These are phyloP conservation scores for Paradoxurus hermaphroditus DNA, from an alignment of 2,113 vertebrate species.

Conservation along the genomic window DNA sequence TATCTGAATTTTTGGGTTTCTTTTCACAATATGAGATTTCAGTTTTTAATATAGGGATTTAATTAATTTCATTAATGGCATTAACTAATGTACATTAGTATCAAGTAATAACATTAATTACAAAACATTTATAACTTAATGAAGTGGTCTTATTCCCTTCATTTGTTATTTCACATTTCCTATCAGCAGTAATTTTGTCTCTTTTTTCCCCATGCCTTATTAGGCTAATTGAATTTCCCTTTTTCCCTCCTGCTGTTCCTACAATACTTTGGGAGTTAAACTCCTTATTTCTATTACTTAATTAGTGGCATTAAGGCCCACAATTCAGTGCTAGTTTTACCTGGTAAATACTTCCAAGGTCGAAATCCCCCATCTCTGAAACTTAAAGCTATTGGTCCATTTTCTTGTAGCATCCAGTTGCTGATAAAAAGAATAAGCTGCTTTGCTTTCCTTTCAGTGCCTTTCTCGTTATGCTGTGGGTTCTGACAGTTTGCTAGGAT, in stretches of 20 bases:
- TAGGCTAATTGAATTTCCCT: background rate
- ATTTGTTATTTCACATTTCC: background rate
- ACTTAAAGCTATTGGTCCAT: background rate
- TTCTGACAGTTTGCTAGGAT: background rate
- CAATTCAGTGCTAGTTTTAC: background rate
- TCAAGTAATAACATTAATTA: background rate
- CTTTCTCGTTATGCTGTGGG: background rate
- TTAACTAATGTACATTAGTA: background rate
- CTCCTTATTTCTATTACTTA: background rate
- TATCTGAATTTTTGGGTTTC: background rate
- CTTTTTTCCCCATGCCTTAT: background rate
- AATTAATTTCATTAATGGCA: background rate
- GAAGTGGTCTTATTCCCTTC: background rate
- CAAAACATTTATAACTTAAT: background rate
- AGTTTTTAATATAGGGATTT: conserved; percentile 3
- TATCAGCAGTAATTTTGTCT: background rate
- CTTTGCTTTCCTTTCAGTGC: background rate
- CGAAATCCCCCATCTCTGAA: background rate
- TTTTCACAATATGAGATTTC: background rate
- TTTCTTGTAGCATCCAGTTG: background rate
- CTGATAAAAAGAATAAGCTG: background rate
- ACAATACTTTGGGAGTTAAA: background rate
- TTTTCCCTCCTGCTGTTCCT: background rate
- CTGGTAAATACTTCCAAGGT: background rate
- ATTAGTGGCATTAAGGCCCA: background rate